These are phyloP conservation scores for Amphiura filiformis DNA, from an alignment of 35 echinoderm and acorn worm species.

Conservation along the genomic window DNA sequence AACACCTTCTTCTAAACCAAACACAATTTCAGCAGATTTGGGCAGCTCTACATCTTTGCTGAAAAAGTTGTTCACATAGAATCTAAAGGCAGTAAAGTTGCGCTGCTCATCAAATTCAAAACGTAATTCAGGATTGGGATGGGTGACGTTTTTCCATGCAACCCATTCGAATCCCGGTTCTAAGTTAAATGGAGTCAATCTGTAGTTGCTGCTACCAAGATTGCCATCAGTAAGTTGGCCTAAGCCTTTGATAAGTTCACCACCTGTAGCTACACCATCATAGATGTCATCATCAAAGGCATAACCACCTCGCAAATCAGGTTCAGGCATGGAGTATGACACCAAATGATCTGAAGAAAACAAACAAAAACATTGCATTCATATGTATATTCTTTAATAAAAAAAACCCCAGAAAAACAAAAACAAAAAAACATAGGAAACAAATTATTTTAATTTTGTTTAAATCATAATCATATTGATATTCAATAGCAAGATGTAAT, in stretches of 20 bases:
- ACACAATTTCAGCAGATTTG: constrained; percentile 43
- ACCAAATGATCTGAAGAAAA: constrained; percentile 75
- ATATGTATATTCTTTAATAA: too few relatives aligned
- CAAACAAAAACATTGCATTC: not conserved
- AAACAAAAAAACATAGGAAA: too few relatives aligned
- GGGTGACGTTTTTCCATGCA: constrained; percentile 72
- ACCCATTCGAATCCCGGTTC: constrained; percentile 85
- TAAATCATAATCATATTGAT: too few relatives aligned
- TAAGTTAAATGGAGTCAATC: constrained; percentile 71
- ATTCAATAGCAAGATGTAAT: too few relatives aligned
- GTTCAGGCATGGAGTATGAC: constrained; percentile 66
- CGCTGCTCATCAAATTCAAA: constrained; percentile 84
- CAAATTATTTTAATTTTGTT: too few relatives aligned
- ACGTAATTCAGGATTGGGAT: constrained; percentile 46
- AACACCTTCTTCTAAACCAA: constrained; percentile 56
- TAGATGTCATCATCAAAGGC: constrained; percentile 73
- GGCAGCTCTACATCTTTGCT: constrained; percentile 67
- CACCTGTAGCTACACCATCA: constrained; percentile 57
- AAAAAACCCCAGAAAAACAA: too few relatives aligned
- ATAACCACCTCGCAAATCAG: constrained; percentile 38
- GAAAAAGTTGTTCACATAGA: constrained; percentile 83
- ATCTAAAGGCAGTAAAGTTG: constrained; percentile 74
- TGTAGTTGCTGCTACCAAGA: constrained; percentile 68
- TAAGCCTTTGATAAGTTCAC: constrained; percentile 43
- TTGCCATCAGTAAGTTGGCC: constrained; percentile 92